These are phyloP conservation scores for Nudaria mundana DNA, from an alignment of 2,888 invertebrate genomes.

Conservation along the genomic window DNA sequence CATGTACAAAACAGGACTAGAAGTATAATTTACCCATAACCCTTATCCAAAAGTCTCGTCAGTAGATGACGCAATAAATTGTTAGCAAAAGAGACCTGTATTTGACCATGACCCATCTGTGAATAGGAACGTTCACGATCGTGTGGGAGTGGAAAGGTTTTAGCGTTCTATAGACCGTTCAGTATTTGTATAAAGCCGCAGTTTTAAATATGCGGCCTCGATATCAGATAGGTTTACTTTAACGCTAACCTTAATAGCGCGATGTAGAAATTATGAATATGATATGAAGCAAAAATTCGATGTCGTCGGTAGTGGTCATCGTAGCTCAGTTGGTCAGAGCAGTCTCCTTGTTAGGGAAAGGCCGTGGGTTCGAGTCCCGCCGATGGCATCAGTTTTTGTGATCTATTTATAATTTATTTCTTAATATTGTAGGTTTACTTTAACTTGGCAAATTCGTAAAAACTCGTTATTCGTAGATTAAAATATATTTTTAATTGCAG, in stretches of 20 bases:
- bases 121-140: slow-evolving; percentile 4
- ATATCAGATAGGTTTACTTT: too few species aligned
- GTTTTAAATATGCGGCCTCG: background rate
- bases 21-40: background rate
- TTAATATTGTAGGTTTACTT: too few species aligned
- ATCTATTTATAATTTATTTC: too few species aligned
- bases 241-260: too few species aligned
- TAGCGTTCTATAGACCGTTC: slow-evolving; percentile 8
- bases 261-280: too few species aligned
- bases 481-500: background rate
- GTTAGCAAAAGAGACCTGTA: background rate
- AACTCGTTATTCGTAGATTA: background rate
- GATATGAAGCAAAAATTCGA: too few species aligned
- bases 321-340: too few species aligned
- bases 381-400: too few species aligned
- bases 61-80: background rate
- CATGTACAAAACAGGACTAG: background rate
- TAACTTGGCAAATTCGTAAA: too few species aligned
- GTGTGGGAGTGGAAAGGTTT: slow-evolving; percentile 4
- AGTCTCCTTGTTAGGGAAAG: too few species aligned
- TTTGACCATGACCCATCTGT: slow-evolving; percentile 9
- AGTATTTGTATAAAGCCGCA: background rate
- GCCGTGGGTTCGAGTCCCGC: too few species aligned
- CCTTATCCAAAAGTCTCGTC: background rate
- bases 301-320: too few species aligned